A percentile compares a stretch with the other conserved stretches of the same genome.
Evolutionary conservation across 2,888 invertebrate genomes (phyloP).

Genomic region (Drosophila conformis): DNA sequence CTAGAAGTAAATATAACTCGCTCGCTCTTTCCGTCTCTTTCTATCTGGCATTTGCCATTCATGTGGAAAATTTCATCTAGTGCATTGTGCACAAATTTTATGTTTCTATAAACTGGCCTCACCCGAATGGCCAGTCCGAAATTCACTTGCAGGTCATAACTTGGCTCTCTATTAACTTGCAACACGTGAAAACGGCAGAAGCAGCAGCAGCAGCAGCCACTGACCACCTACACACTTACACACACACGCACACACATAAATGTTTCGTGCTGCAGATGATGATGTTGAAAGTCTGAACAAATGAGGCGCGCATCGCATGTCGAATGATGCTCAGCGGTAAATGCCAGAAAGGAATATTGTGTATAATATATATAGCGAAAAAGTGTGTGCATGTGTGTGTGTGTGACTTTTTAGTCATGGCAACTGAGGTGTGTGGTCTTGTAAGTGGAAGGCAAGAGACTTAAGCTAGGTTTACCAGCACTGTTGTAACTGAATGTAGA

Average conservation of each 20-base stretch:
- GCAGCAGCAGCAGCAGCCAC: slow-evolving; percentile 15
- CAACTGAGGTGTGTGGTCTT: slow-evolving; percentile 25
- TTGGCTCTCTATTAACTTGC: slow-evolving; percentile 67
- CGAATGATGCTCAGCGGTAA: slow-evolving; percentile 48
- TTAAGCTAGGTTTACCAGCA: slow-evolving; percentile 21
- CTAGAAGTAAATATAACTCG: slow-evolving; percentile 25
- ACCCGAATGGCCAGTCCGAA: slow-evolving; percentile 34
- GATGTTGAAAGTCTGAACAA: slow-evolving; percentile 65
- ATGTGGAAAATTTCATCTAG: slow-evolving; percentile 78
- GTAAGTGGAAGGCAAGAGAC: slow-evolving; percentile 5
- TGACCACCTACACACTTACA: slow-evolving; percentile 20
- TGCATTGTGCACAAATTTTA: slow-evolving; percentile 74
- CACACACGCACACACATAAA: slow-evolving; percentile 10
- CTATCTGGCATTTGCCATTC: slow-evolving; percentile 67
- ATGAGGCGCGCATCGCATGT: slow-evolving; percentile 61
- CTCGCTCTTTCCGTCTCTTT: background rate
- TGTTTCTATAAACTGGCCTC: slow-evolving; percentile 64
- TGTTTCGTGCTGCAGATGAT: slow-evolving; percentile 53
- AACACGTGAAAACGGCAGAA: slow-evolving; percentile 66
- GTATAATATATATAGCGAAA: background rate
- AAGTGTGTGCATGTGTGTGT: background rate
- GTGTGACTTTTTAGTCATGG: slow-evolving; percentile 20
- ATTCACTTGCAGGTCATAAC: slow-evolving; percentile 63
- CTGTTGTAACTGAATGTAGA: background rate
- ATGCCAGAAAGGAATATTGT: slow-evolving; percentile 7